Conservation (phyloP, 2,888 invertebrate genomes). For the Cataglyphis rosenhaueri region DNA sequence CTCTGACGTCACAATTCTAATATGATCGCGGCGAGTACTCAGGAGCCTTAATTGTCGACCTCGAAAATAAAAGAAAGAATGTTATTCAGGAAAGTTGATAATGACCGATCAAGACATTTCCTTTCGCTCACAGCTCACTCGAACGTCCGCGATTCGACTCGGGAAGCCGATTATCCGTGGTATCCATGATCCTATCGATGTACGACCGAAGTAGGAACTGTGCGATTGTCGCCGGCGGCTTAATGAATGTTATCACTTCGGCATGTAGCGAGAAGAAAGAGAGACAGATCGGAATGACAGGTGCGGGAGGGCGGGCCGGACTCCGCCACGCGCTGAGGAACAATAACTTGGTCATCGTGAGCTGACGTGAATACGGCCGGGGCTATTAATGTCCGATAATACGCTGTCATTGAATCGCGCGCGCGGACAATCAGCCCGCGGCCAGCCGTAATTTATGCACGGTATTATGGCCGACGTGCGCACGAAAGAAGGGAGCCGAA, state of each 20-base stretch:
- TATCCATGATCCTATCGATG: slow-evolving; percentile 27
- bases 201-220: slow-evolving; percentile 31
- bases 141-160: background rate
- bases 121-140: background rate
- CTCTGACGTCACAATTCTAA: too few relatives aligned
- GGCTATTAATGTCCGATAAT: slow-evolving; percentile 74
- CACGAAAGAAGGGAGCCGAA: slow-evolving; percentile 33
- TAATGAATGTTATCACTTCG: slow-evolving; percentile 42
- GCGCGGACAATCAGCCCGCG: slow-evolving; percentile 66
- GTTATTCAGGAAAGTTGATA: background rate
- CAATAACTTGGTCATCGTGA: slow-evolving; percentile 69
- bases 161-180: slow-evolving; percentile 15
- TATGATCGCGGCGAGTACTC: too few relatives aligned
- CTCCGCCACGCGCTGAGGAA: slow-evolving; percentile 62
- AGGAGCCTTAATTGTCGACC: background rate
- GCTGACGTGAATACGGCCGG: slow-evolving; percentile 66
- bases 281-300: slow-evolving; percentile 47
- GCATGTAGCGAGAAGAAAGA: background rate
- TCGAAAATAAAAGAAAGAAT: background rate
- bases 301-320: slow-evolving; percentile 61
- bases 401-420: slow-evolving; percentile 73
- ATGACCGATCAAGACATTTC: background rate
- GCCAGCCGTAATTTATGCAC: slow-evolving; percentile 70
- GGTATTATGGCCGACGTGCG: slow-evolving; percentile 49
- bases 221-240: slow-evolving; percentile 40